These are phyloP conservation scores for Daboia siamensis DNA, from an alignment of 2,113 vertebrate species.

Conservation along the genomic window DNA sequence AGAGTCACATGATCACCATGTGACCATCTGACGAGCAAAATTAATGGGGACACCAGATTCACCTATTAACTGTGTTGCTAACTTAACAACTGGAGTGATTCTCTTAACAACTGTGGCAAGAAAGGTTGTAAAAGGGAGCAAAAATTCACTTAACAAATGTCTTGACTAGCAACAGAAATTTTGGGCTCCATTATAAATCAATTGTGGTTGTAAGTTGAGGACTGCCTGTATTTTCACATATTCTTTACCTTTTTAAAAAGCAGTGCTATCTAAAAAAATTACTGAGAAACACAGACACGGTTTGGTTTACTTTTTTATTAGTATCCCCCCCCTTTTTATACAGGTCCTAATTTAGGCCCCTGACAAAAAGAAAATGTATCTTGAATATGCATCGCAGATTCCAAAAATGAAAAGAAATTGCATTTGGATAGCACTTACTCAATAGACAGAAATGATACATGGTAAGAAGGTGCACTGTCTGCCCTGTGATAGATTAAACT, in stretches of 20 bases:
- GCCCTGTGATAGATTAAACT: constrained; percentile 99
- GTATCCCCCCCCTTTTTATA: constrained; percentile 30
- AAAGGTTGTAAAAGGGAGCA: neutral
- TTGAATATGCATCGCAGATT: constrained; percentile 85
- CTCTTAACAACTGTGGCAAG: neutral
- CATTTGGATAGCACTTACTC: constrained; percentile 86
- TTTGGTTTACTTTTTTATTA: constrained; percentile 59
- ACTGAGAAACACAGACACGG: constrained; percentile 36
- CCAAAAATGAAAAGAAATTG: constrained; percentile 86
- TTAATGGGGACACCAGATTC: neutral
- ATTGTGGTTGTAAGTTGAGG: neutral
- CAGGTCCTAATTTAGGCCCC: constrained; percentile 73
- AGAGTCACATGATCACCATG: neutral
- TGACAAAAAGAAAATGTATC: constrained; percentile 79
- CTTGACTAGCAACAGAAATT: neutral
- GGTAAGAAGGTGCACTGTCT: constrained; percentile 97
- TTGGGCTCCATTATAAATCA: neutral
- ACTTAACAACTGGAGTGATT: neutral
- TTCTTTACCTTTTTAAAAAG: constrained; percentile 51
- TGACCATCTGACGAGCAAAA: neutral
- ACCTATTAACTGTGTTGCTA: neutral
- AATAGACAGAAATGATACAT: constrained; percentile 96
- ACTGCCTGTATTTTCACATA: neutral
- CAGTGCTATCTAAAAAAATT: constrained; percentile 35
- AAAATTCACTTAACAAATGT: neutral